Conservation (phyloP, 2,797 vertebrate genomes). For the Poecile montanus region DNA sequence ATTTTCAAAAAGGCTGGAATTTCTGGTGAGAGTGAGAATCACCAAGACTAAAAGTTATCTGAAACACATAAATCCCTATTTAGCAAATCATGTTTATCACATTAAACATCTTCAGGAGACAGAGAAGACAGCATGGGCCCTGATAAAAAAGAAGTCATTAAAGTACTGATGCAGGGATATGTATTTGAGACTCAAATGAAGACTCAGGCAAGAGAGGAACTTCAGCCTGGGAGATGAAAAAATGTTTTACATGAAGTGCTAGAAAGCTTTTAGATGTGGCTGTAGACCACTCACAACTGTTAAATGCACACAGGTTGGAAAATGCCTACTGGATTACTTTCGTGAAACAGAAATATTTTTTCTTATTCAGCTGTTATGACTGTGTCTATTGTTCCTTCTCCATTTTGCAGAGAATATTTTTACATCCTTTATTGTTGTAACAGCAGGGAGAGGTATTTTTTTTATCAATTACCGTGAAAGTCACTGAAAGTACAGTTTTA, state of each 20-base stretch:
- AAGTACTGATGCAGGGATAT: background rate
- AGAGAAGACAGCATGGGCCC: background rate
- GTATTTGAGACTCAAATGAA: background rate
- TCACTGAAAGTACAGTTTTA: background rate
- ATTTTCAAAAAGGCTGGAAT: background rate
- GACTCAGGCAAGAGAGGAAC: background rate
- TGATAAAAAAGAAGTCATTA: background rate
- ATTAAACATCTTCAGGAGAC: background rate
- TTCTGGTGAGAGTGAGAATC: background rate
- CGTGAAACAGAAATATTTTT: background rate
- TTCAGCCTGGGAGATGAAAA: background rate
- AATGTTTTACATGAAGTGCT: background rate
- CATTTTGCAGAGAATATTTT: slow-evolving; percentile 44
- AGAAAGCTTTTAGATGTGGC: background rate
- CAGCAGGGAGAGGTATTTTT: slow-evolving; percentile 13
- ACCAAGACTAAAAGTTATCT: background rate
- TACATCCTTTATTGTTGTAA: slow-evolving; percentile 29
- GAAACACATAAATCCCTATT: background rate
- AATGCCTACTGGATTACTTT: background rate
- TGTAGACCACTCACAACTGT: background rate
- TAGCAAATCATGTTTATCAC: background rate
- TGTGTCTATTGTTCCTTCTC: slow-evolving; percentile 38
- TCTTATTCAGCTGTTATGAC: slow-evolving; percentile 25
- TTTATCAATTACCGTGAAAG: slow-evolving; percentile 26
- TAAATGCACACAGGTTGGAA: background rate